Evolutionary conservation across 1,140 invertebrate genomes (phyloP), one percentile per base, ranked within the genome.

Genomic region (Triops longicaudatus): DNA sequence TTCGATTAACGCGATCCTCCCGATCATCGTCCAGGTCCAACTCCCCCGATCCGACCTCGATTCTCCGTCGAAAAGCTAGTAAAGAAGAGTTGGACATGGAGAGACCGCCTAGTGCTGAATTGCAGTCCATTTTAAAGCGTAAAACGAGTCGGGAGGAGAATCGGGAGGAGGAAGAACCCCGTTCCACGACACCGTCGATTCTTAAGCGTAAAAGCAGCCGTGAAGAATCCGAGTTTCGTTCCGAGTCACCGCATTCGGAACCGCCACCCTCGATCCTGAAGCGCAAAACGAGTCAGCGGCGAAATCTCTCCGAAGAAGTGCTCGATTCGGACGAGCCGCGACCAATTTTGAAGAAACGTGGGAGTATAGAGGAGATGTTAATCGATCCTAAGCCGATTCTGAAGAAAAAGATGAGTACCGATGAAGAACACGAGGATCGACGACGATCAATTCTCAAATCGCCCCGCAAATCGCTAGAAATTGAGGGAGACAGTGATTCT

Each of bases 401-500:
- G 10, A 94, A 95, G 81, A 94, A 94, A 82, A 93, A 93, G 82
- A 90, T 90, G 0, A 92, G 89, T 74, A 89, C 89, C 0, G 93
- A 95, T 80, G 92, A 94, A 76, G 91, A 94, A 80, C 86, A 89
- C 78, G 90, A 91, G 28, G 87, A 86, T 76, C 88, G 88, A 0
- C 91, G 89, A 77, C 91, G 89, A 81, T 92, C 93, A 14, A 95
- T 95, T 78, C 83, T 95, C 0, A 95, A 95, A 83, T 88, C 87
- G 26, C 88, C 89, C 0, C 75, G 78, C n/a, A 80, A 79, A 72
- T 79, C 80, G 22, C 78, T 79, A 11, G 78, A 80, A 75, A 50
- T 78, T 26, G 77, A 78, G 3, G 80, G 73, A 9, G 79, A 77
- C 22, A 79, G 78, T 77, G 80, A 80, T 75, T 80, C 79, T 12